phyloP scores from a whole-genome alignment of 2,797 vertebrate genomes.

The Diglossa cyanea region DNA sequence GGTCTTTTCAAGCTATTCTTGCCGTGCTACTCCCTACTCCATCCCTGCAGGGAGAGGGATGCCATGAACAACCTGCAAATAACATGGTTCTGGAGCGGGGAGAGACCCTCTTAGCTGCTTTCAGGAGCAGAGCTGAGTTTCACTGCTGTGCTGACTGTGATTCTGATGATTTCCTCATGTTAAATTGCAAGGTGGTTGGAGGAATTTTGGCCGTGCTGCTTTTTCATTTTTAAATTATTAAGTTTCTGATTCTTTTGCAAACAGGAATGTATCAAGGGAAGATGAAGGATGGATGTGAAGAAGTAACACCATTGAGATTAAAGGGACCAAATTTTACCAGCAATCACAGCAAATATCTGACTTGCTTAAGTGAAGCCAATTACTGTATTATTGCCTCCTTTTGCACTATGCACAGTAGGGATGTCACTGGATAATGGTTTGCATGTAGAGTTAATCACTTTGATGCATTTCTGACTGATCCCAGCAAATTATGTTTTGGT shows the following conservation, averaged over 20 bases:
- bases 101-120: neutral
- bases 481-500: constrained; percentile 87
- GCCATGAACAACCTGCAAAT: neutral
- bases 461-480: constrained; percentile 88
- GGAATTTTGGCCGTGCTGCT: neutral
- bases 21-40: neutral
- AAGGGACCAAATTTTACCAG: constrained; percentile 76
- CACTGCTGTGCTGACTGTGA: neutral
- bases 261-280: constrained; percentile 32
- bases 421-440: constrained; percentile 86
- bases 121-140: neutral
- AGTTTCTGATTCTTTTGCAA: neutral
- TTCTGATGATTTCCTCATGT: neutral
- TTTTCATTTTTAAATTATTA: neutral
- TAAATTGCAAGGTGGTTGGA: neutral
- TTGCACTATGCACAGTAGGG: constrained; percentile 85
- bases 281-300: constrained; percentile 40
- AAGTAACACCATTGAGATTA: constrained; percentile 67
- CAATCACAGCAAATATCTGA: constrained; percentile 80
- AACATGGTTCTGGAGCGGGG: fast-evolving
- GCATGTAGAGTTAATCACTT: constrained; percentile 90
- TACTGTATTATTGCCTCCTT: constrained; percentile 83
- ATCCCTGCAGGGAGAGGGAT: neutral
- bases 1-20: neutral
- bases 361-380: constrained; percentile 84